These are phyloP conservation scores for Tarsius wallacei DNA, from an alignment of 2,797 vertebrate genomes.

Conservation along the genomic window DNA sequence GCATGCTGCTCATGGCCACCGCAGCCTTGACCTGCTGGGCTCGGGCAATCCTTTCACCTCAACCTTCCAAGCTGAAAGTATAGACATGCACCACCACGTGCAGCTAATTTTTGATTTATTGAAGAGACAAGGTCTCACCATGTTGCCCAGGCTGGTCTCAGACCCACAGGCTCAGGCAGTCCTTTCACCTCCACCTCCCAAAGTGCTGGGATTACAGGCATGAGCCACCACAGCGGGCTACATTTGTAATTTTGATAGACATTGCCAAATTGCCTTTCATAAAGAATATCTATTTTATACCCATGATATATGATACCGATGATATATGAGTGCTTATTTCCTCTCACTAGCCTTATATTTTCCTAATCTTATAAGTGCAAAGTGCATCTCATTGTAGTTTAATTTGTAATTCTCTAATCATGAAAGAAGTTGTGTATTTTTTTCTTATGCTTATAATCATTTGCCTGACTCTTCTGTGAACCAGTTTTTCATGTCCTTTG, in stretches of 20 bases:
- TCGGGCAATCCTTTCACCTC: too few species aligned
- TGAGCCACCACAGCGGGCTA: not conserved
- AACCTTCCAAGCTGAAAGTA: too few species aligned
- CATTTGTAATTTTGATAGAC: not conserved
- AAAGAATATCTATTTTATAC: conserved; percentile 6
- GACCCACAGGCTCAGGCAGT: too few species aligned
- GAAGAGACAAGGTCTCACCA: too few species aligned
- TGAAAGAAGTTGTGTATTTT: not conserved
- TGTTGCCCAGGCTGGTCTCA: too few species aligned
- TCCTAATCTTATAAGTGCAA: not conserved
- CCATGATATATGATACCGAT: not conserved
- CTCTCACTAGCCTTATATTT: conserved; percentile 39
- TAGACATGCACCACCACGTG: too few species aligned
- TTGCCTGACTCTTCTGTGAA: not conserved
- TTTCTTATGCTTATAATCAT: conserved; percentile 20
- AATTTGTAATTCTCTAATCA: conserved; percentile 24
- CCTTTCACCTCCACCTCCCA: too few species aligned
- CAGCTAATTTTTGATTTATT: too few species aligned
- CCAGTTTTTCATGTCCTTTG: not conserved
- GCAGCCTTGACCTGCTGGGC: too few species aligned
- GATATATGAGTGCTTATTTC: not conserved
- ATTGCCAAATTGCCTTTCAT: not conserved
- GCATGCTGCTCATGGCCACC: too few species aligned
- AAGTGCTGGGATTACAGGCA: too few species aligned
- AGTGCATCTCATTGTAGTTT: not conserved